phyloP scores from a whole-genome alignment of 2,113 vertebrate genomes.

The Pedetes capensis region DNA sequence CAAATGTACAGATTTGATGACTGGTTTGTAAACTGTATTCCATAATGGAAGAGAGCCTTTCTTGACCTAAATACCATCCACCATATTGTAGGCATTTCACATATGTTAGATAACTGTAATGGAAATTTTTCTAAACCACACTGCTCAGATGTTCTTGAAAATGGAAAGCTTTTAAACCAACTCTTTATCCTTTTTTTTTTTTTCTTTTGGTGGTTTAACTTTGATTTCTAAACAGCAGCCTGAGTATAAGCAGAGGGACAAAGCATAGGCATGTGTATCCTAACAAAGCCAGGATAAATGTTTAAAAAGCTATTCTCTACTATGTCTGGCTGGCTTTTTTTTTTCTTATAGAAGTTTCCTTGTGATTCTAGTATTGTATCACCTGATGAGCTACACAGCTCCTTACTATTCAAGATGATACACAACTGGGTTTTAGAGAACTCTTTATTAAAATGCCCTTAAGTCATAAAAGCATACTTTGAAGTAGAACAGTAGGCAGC shows the following conservation, averaged over 20 bases:
- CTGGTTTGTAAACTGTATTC: background rate
- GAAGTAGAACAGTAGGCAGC: constrained; percentile 66
- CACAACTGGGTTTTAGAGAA: constrained; percentile 44
- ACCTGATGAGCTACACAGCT: background rate
- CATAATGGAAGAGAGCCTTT: background rate
- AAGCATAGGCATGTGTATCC: background rate
- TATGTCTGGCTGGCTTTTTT: background rate
- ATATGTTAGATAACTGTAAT: background rate
- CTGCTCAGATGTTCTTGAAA: constrained; percentile 4
- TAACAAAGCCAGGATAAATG: background rate
- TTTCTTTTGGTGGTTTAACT: background rate
- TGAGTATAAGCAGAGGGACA: background rate
- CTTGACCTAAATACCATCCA: background rate
- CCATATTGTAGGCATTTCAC: background rate
- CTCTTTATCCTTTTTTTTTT: background rate
- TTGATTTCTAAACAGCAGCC: background rate
- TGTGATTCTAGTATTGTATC: background rate
- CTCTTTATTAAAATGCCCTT: constrained; percentile 70
- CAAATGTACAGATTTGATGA: background rate
- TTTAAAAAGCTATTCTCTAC: constrained; percentile 35
- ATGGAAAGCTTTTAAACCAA: background rate
- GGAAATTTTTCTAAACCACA: constrained; percentile 21
- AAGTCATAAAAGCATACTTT: constrained; percentile 73
- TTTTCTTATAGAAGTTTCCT: background rate
- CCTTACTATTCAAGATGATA: constrained; percentile 26